A percentile compares a stretch with the other conserved stretches of the same genome.
phyloP scores from a whole-genome alignment of 2,797 vertebrate genomes.

The Crenichthys baileyi region DNA sequence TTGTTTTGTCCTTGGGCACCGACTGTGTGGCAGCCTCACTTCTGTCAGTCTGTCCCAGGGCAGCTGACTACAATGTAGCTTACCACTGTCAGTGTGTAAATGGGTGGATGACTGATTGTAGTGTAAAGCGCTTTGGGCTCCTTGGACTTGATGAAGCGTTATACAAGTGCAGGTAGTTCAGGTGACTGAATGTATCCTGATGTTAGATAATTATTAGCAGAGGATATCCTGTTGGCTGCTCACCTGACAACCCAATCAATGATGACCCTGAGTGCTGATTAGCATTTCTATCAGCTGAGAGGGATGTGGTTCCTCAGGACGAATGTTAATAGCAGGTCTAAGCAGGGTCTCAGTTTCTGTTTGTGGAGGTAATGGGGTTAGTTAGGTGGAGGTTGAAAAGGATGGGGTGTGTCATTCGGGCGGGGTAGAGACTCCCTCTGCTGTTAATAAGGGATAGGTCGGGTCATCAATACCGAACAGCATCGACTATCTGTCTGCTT shows the following conservation, averaged over 20 bases:
- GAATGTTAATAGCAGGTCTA: background rate
- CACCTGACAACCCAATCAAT: too few species aligned
- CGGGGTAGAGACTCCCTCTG: slow-evolving; percentile 20
- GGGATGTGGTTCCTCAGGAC: background rate
- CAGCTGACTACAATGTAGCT: too few species aligned
- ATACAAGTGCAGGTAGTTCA: too few species aligned
- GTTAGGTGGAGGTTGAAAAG: background rate
- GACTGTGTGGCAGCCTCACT: too few species aligned
- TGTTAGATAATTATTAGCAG: too few species aligned
- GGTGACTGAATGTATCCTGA: background rate
- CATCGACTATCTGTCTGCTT: slow-evolving; percentile 37
- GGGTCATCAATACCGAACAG: slow-evolving; percentile 34
- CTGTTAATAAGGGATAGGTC: slow-evolving; percentile 35
- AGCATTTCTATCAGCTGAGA: background rate
- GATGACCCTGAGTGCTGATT: background rate
- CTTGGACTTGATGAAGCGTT: too few species aligned
- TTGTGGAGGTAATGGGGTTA: slow-evolving; percentile 38
- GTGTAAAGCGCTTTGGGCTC: too few species aligned
- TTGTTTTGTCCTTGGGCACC: too few species aligned
- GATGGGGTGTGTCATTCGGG: slow-evolving; percentile 8
- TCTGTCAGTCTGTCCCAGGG: too few species aligned
- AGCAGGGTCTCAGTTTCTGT: slow-evolving; percentile 8
- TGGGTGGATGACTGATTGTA: too few species aligned
- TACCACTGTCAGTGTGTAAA: too few species aligned
- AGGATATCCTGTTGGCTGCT: background rate